Evolutionary conservation across 2,888 invertebrate species (phyloP), one percentile per base, ranked within the genome.

Genomic region (Gerris lacustris): DNA sequence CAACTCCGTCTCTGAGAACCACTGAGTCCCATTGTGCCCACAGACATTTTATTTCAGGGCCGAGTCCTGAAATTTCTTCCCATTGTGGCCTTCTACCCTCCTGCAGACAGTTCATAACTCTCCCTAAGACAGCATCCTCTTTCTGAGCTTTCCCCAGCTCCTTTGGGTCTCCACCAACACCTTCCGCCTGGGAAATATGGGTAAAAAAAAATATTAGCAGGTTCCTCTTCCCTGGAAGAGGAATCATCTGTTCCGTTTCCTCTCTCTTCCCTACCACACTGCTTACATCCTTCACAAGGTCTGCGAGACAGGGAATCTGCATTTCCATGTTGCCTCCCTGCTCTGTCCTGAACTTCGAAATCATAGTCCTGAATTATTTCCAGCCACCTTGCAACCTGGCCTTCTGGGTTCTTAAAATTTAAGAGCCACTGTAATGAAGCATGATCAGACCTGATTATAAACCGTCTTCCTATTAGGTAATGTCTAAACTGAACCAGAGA

Each of bases 291-390:
- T 9, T 45, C 6, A 18, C 73, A 75, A 31, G 75, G 76, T 64
- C 76, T 45, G 67, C 76, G 67, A 0, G 76, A 76, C 6, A 77
- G 66, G 4, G 73, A 74, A 69, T 78, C 76, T 0, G 76, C 76
- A 66, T 77, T 77, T 0, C 67, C 66, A 63, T 76, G 76, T 0
- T 45, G 71, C 6, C 67, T 72, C 9, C 77, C 76, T 6, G 72
- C 62, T 6, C 77, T 67, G 73, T 77, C 76, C 43, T 75, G 63
- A 6, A 77, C 75, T 9, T 76, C 71, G 64, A 77, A 78, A 45
- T 78, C 75, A 69, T 75, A 78, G 45, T 76, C 73, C 47, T 77
- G 76, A 5, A 78, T 73, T 55, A 73, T 69, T 71, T 79, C 76
- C 6, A 79, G 67, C 78, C 78, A 79, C 69, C 78, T 73, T 9